A percentile compares a stretch with the other conserved stretches of the same genome.
Conservation (phyloP, 2,113 vertebrate species). For the Notiomystis cincta region DNA sequence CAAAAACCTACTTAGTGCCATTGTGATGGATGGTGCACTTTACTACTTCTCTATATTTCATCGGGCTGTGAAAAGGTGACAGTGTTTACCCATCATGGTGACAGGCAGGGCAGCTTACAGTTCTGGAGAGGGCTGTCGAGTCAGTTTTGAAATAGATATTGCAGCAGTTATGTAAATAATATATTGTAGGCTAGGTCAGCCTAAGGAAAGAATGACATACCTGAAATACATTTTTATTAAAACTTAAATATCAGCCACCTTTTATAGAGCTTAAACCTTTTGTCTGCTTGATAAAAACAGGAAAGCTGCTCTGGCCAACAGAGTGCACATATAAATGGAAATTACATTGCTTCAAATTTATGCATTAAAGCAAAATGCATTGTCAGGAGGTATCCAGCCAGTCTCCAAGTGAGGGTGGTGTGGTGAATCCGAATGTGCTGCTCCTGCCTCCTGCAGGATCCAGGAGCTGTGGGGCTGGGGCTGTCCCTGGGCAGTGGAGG, state of each 20-base stretch:
- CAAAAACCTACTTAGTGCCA: conserved; percentile 78
- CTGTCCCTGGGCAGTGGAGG: rapidly evolving
- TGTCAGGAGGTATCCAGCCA: background rate
- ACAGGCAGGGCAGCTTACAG: conserved; percentile 66
- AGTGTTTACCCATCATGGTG: conserved; percentile 66
- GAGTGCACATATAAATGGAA: background rate
- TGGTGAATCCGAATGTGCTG: background rate
- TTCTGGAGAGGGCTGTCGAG: conserved; percentile 52
- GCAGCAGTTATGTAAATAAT: conserved; percentile 63
- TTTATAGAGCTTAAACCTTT: conserved; percentile 32
- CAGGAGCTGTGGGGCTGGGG: background rate
- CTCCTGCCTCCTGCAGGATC: background rate
- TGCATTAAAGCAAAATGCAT: background rate
- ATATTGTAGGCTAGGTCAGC: conserved; percentile 5
- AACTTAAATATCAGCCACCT: conserved; percentile 19
- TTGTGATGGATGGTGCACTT: conserved; percentile 81
- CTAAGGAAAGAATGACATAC: background rate
- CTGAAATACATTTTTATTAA: conserved; percentile 42
- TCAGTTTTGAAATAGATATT: conserved; percentile 57
- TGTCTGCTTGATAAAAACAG: background rate
- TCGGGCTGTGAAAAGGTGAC: conserved; percentile 69
- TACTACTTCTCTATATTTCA: conserved; percentile 71
- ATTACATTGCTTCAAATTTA: background rate
- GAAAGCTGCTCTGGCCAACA: background rate
- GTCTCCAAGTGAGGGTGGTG: background rate